Evolutionary conservation across 2,797 vertebrate species (phyloP), one percentile per base, ranked within the genome.

Genomic region (Protosalanx chinensis): DNA sequence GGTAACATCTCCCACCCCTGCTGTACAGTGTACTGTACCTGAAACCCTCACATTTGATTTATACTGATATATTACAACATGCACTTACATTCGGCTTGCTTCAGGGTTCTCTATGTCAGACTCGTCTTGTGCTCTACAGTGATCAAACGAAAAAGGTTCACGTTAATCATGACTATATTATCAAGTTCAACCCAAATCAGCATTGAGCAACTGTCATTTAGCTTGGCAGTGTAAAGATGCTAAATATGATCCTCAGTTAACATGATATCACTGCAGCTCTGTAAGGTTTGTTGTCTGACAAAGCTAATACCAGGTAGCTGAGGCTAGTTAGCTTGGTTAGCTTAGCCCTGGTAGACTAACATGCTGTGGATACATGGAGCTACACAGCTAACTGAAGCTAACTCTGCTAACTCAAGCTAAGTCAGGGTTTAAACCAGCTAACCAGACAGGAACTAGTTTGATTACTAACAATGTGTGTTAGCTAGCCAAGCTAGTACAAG

Each of bases 1-100:
- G 3, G 41, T 12, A 46, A 12, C 41, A 46, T 12, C 41, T 46
- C 41, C 41, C 41, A 46, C 41, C 13, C 3, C 2, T 46, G 41
- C 7, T 46, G 41, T 46, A 46, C 41, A 46, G 41, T 12, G 3
- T 13, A 12, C 41, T 46, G 13, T 12, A 46, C 7, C 41, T 46
- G 41, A 46, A 46, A 46, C 41, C 41, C 41, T 12, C 41, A 12
- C 7, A 46, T 12, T 46, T 46, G 12, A 46, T 12, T 46, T 46
- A 46, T 12, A 46, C 12, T 46, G 41, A 46, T 46, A 41, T 41
- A 46, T 32, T 30, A 64, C 16, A 67, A 18, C 74, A 77, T 56
- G 51, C 51, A 98, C 97, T 98, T 94, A 99, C 98, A 98, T 99
- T 96, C 97, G 98, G 97, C 95, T 98, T 95, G 97, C 92, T 99